These are phyloP conservation scores for Bujurquina vittata DNA, from an alignment of 2,113 vertebrate genomes.

Conservation along the genomic window DNA sequence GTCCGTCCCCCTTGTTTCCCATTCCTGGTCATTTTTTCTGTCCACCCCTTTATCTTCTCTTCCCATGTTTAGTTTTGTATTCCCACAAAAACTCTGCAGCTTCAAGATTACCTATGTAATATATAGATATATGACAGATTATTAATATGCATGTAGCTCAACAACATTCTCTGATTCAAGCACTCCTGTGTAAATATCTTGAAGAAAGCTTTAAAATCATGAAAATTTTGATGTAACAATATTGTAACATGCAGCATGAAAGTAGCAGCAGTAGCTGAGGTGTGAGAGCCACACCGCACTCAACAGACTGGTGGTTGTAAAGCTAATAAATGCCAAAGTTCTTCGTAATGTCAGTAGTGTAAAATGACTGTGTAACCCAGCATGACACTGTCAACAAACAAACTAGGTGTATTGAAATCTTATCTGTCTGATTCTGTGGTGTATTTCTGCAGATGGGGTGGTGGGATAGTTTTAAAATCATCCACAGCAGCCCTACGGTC, in stretches of 20 bases:
- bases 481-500: background rate
- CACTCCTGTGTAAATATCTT: background rate
- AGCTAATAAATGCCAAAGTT: background rate
- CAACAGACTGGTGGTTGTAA: background rate
- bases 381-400: background rate
- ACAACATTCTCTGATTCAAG: background rate
- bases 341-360: background rate
- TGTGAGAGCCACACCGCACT: background rate
- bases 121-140: background rate
- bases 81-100: background rate
- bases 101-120: background rate
- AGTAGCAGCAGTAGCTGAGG: background rate
- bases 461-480: background rate
- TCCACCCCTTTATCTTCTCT: background rate
- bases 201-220: background rate
- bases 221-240: background rate
- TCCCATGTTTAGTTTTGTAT: constrained; percentile 12
- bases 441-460: background rate
- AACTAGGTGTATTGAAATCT: background rate
- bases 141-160: background rate
- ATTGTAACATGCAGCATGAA: too few relatives aligned
- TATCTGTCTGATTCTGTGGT: background rate
- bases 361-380: background rate
- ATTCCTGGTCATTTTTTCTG: background rate
- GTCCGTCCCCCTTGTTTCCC: constrained; percentile 1